Evolutionary conservation across 2,888 invertebrate genomes (phyloP).

Genomic region (Nowickia ferox): DNA sequence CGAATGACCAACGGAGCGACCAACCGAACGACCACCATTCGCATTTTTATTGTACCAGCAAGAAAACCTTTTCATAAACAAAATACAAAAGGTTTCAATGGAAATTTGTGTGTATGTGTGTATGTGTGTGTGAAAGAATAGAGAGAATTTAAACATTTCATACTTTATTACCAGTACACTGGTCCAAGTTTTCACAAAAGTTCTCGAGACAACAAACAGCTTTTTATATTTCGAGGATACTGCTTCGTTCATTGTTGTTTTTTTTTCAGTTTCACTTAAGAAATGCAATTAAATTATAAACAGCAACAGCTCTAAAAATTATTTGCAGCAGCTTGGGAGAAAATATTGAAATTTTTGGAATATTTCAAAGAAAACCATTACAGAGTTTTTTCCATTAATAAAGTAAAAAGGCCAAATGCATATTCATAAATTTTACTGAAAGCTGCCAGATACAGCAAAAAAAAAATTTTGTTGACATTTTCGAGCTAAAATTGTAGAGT

Average conservation of each 20-base stretch:
- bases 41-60: conserved; percentile 5
- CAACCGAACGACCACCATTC: background rate
- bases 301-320: background rate
- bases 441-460: too few species aligned
- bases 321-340: background rate
- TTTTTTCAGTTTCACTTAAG: background rate
- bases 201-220: conserved; percentile 20
- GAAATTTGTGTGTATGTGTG: background rate
- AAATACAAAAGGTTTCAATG: background rate
- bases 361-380: background rate
- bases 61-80: background rate
- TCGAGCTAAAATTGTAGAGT: too few species aligned
- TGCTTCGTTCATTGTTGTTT: background rate
- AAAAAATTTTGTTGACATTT: too few species aligned
- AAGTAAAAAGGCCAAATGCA: too few species aligned
- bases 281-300: background rate
- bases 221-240: background rate
- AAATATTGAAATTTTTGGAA: background rate
- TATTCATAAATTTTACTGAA: too few species aligned
- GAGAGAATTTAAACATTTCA: conserved; percentile 13
- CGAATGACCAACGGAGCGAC: background rate
- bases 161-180: background rate
- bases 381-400: too few species aligned
- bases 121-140: background rate
- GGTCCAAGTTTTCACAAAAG: conserved; percentile 7